Evolutionary conservation across 2,888 invertebrate genomes (phyloP).

Genomic region (Drosophila multiciliata): DNA sequence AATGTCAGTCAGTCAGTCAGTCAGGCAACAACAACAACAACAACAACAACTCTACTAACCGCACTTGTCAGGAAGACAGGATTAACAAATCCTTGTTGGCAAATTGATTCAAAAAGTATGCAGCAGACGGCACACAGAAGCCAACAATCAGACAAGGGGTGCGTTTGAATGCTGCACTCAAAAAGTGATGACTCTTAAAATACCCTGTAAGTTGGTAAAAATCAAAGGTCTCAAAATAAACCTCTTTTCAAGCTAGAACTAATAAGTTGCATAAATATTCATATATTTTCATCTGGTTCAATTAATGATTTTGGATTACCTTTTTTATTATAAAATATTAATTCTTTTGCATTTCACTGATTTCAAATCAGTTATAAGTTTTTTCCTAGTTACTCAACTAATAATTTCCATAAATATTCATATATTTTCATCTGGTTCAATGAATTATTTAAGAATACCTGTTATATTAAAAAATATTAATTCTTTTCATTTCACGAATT

Average conservation of each 20-base stretch:
- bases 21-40: constrained; percentile 36
- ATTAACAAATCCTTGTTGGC: constrained; percentile 84
- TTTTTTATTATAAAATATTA: too few species aligned
- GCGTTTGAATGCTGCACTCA: constrained; percentile 1
- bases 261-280: too few species aligned
- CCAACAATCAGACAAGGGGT: constrained; percentile 30
- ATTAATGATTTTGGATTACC: too few species aligned
- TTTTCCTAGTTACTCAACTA: too few species aligned
- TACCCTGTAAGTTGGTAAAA: constrained; percentile 11
- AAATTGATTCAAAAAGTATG: constrained; percentile 83
- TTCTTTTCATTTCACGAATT: too few species aligned
- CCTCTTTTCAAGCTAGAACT: neutral
- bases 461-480: too few species aligned
- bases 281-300: neutral
- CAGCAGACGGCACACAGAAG: constrained; percentile 49
- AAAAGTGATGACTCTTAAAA: constrained; percentile 3
- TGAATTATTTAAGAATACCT: too few species aligned
- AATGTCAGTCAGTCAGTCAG: constrained; percentile 53
- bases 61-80: constrained; percentile 84
- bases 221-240: neutral
- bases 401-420: too few species aligned
- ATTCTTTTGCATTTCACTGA: too few species aligned
- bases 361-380: too few species aligned
- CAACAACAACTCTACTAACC: constrained; percentile 78
- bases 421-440: neutral